Conservation (phyloP, 2,113 vertebrate genomes). For the Cepphus grylle region DNA sequence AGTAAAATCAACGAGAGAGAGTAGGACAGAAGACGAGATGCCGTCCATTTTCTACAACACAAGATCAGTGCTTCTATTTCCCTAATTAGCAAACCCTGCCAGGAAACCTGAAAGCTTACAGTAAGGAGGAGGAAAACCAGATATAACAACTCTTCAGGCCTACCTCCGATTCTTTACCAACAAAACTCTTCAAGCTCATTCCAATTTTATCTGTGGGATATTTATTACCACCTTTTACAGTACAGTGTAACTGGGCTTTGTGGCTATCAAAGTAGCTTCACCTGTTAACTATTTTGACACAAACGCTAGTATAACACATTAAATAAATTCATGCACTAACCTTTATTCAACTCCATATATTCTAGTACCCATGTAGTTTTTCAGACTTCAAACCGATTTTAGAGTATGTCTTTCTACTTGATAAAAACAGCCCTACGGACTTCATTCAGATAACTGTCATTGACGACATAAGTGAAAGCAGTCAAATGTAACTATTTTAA, state of each 20-base stretch:
- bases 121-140: neutral
- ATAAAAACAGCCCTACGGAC: neutral
- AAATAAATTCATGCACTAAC: neutral
- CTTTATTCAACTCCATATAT: neutral
- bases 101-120: neutral
- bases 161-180: neutral
- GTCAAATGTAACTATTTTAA: neutral
- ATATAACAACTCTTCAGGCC: neutral
- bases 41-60: neutral
- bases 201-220: neutral
- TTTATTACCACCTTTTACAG: neutral
- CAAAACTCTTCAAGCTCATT: neutral
- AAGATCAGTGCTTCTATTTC: neutral
- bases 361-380: neutral
- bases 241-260: neutral
- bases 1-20: neutral
- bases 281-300: neutral
- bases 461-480: neutral
- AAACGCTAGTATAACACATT: neutral
- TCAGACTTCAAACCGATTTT: neutral
- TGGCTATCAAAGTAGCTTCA: neutral
- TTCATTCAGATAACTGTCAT: neutral
- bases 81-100: neutral
- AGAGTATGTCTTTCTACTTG: neutral
- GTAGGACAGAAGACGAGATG: neutral